phyloP scores from a whole-genome alignment of 2,113 vertebrate genomes.

The Grallaria varia region DNA sequence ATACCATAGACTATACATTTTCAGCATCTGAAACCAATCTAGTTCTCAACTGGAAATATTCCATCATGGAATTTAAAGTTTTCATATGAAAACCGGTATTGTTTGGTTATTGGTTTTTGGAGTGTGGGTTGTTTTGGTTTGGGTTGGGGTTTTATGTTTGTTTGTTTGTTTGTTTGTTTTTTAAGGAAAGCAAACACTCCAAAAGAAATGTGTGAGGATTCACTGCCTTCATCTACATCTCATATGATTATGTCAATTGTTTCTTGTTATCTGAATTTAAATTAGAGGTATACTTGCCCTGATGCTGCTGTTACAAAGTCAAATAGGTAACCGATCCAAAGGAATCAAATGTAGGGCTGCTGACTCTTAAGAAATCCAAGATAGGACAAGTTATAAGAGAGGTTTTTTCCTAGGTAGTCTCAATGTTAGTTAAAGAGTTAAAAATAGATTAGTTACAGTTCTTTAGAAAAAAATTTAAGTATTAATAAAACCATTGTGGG shows the following conservation, averaged over 20 bases:
- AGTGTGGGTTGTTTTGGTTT: neutral
- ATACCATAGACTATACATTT: neutral
- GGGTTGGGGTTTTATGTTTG: neutral
- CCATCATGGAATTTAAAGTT: neutral
- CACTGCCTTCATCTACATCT: neutral
- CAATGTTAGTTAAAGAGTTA: neutral
- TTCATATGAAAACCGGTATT: neutral
- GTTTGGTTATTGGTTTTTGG: neutral
- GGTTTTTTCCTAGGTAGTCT: neutral
- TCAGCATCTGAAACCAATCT: neutral
- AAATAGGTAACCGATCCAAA: neutral
- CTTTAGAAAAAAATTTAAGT: neutral
- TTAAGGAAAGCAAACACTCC: neutral
- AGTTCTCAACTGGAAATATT: neutral
- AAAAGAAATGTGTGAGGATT: neutral
- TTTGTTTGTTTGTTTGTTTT: neutral
- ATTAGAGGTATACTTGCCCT: neutral
- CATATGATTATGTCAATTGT: neutral
- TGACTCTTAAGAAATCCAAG: neutral
- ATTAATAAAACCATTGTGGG: neutral
- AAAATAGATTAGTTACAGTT: neutral
- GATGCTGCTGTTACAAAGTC: neutral
- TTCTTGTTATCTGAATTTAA: neutral
- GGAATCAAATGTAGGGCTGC: neutral
- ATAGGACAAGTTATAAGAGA: neutral